Percentiles rank a stretch among this genome's conserved stretches.
Evolutionary conservation across 2,113 vertebrate species (phyloP).

Genomic region (Grammomys surdaster): DNA sequence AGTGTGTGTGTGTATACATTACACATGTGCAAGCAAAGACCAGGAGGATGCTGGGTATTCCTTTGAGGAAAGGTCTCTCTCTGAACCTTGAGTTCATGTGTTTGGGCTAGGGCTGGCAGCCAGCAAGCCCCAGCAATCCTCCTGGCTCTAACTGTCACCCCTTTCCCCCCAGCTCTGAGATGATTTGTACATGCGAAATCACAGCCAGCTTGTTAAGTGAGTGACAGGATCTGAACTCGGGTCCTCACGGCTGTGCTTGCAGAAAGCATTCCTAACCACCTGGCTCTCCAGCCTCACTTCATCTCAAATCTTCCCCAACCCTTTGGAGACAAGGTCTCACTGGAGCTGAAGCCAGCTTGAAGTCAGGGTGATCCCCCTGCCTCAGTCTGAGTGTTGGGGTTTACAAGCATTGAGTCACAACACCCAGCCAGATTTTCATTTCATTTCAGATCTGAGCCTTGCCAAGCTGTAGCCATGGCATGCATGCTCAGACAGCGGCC

Average conservation of each 20-base stretch:
- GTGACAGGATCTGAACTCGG: not conserved
- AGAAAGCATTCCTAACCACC: not conserved
- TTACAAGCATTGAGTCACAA: not conserved
- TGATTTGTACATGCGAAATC: not conserved
- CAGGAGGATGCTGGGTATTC: not conserved
- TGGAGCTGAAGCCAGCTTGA: not conserved
- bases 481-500: not conserved
- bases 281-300: not conserved
- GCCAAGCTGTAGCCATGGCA: not conserved
- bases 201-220: not conserved
- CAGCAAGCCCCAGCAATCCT: not conserved
- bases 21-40: not conserved
- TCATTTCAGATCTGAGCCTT: conserved; percentile 16
- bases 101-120: not conserved
- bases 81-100: not conserved
- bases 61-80: not conserved
- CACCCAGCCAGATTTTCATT: not conserved
- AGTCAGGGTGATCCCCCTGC: not conserved
- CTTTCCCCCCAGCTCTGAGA: not conserved
- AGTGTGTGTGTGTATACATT: not conserved
- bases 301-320: not conserved
- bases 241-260: not conserved
- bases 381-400: not conserved
- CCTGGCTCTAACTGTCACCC: not conserved
- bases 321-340: not conserved